Conservation (phyloP, 1,140 invertebrate species). For the Drosophila pseudoobscura region DNA sequence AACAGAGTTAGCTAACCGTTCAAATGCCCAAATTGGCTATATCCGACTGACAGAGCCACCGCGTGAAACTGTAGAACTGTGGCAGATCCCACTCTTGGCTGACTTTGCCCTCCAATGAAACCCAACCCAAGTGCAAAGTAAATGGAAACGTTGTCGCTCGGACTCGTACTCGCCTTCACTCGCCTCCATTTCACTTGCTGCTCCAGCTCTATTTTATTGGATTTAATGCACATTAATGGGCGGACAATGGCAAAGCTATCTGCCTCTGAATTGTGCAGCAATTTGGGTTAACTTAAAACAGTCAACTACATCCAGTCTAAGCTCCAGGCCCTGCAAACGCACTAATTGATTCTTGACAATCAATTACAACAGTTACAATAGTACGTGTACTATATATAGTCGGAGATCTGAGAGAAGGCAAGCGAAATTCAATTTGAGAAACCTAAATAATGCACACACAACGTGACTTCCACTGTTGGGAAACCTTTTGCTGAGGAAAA, state of each 20-base stretch:
- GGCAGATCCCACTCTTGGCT: neutral
- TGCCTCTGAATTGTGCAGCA: constrained; percentile 22
- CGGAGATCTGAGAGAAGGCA: too few species aligned
- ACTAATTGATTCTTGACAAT: constrained; percentile 51
- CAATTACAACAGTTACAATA: constrained; percentile 35
- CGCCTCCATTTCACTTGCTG: neutral
- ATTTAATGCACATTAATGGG: constrained; percentile 60
- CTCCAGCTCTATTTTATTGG: constrained; percentile 35
- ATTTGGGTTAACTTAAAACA: constrained; percentile 20
- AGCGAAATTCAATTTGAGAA: constrained; percentile 29
- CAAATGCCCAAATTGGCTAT: constrained; percentile 17
- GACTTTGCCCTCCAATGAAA: neutral
- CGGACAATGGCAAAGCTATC: constrained; percentile 37
- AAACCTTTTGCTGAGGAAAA: constrained; percentile 22
- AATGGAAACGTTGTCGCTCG: constrained; percentile 2
- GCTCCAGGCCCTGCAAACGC: constrained; percentile 7
- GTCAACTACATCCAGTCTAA: constrained; percentile 5
- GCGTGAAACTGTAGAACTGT: neutral
- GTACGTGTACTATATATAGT: neutral
- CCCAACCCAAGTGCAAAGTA: constrained; percentile 1
- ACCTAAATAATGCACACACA: constrained; percentile 31
- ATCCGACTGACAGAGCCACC: constrained; percentile 12
- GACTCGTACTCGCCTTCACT: neutral
- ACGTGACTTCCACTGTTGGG: constrained; percentile 29
- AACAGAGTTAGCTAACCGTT: constrained; percentile 15